phyloP scores from a whole-genome alignment of 2,797 vertebrate genomes.

The Myotis myotis region DNA sequence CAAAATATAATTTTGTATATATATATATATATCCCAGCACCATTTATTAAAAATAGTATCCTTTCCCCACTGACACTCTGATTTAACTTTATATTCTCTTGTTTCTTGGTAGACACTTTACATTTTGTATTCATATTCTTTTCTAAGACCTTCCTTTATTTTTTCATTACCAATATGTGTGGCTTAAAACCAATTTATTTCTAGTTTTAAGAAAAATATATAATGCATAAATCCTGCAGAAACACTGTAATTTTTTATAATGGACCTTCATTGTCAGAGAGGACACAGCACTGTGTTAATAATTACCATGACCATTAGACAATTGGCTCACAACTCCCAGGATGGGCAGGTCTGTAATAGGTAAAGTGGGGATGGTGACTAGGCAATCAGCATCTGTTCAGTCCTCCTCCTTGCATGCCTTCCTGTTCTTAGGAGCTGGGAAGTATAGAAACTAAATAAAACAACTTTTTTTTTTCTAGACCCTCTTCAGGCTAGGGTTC shows the following conservation, averaged over 20 bases:
- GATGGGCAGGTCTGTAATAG: fast-evolving
- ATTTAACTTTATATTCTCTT: background rate
- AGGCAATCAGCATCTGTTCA: background rate
- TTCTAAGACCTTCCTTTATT: background rate
- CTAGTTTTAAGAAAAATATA: background rate
- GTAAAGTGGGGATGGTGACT: background rate
- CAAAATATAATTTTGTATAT: conserved; percentile 25
- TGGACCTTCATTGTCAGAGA: background rate
- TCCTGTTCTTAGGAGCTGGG: background rate
- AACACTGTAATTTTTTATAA: background rate
- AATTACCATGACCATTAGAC: background rate
- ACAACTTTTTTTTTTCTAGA: background rate
- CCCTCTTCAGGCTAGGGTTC: background rate
- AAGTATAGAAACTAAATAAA: background rate
- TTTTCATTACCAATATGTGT: background rate
- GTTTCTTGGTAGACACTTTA: background rate
- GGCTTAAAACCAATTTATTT: background rate
- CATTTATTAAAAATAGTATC: conserved; percentile 16
- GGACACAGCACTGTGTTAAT: background rate
- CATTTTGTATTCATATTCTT: background rate
- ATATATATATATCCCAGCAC: background rate
- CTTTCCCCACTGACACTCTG: background rate
- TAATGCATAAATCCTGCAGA: background rate
- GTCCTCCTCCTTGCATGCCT: background rate
- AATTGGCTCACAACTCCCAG: background rate